Conservation (phyloP, 1,140 invertebrate genomes). For the Listronotus oregonensis region DNA sequence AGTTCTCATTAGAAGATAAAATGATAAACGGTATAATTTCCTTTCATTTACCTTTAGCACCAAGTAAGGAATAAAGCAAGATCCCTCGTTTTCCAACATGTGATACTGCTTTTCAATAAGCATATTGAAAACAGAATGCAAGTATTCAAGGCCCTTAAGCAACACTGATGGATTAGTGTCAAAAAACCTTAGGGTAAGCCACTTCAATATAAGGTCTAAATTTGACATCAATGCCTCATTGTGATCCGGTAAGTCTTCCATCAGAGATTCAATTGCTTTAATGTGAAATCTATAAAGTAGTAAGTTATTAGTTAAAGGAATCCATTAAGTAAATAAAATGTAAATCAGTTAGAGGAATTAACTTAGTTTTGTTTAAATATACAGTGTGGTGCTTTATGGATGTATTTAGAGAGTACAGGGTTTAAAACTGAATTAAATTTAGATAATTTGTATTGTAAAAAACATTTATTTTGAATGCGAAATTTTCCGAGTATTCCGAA, state of each 20-base stretch:
- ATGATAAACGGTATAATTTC: no score
- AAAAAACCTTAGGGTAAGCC: slow-evolving; percentile 95
- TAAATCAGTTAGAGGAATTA: no score
- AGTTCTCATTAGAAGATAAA: background rate
- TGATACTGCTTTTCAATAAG: slow-evolving; percentile 82
- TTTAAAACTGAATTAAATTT: no score
- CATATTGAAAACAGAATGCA: slow-evolving; percentile 80
- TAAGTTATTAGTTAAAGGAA: no score
- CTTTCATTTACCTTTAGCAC: slow-evolving; percentile 46
- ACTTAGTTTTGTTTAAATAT: no score
- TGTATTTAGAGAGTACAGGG: no score
- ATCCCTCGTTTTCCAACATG: slow-evolving; percentile 88
- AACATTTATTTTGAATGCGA: no score
- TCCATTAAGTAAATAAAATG: no score
- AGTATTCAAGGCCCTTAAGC: slow-evolving; percentile 91
- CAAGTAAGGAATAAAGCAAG: slow-evolving; percentile 89
- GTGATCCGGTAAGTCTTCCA: slow-evolving; percentile 79
- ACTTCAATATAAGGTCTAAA: slow-evolving; percentile 94
- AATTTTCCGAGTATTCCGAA: no score
- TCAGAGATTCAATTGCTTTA: slow-evolving; percentile 90
- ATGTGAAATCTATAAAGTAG: slow-evolving; percentile 79
- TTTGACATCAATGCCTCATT: slow-evolving; percentile 83
- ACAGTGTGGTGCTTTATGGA: no score
- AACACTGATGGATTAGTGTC: slow-evolving; percentile 96
- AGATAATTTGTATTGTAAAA: no score